Base-by-base conservation (phyloP, 2,888 invertebrate genomes). In the Bembecia ichneumoniformis region DNA sequence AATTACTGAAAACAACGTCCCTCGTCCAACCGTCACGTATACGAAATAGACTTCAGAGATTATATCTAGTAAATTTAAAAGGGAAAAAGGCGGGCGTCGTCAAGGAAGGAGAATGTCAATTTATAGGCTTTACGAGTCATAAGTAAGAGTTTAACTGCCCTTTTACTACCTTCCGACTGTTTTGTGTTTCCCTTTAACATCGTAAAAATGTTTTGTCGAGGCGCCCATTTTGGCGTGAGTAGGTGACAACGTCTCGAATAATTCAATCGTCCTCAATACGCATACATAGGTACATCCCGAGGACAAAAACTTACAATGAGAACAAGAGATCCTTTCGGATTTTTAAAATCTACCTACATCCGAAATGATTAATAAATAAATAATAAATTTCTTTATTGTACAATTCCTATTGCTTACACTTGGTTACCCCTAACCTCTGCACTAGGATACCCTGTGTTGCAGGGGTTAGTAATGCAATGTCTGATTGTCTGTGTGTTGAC, bases 151-250 rank as follows among this genome's bases (percentile, higher is more conserved):
- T 44, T 44, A 44, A 44, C 44, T 44, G 44, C 17, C 56, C 56
- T 59, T 60, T 60, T 61, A 61, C 58, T 57, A 61, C 61, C 56
- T 55, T 52, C 52, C 51, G 58, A 53, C 55, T 51, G 55, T 47
- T 40, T 46, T 44, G 13, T 49, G 46, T 50, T 55, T 54, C 50
- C 53, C 47, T 51, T 44, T 54, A 52, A 54, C 55, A 54, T 59
- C 55, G 56, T 61, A 61, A 60, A 44, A 44, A 61, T 57, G 55
- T 61, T 59, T 59, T 58, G 56, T 55, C 56, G 52, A 55, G 55
- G 56, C 50, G 57, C 52, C 52, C 51, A 54, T 56, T 40, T 40
- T 11, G 14, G 10, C 40, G 40, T 40, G 14, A 40, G 40, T 5
- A 40, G 40, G 40, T 40, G 40, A 40, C 40, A 40, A 40, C 40